These are phyloP conservation scores for Ochotona curzoniae DNA, from an alignment of 2,113 vertebrate species.

Conservation along the genomic window DNA sequence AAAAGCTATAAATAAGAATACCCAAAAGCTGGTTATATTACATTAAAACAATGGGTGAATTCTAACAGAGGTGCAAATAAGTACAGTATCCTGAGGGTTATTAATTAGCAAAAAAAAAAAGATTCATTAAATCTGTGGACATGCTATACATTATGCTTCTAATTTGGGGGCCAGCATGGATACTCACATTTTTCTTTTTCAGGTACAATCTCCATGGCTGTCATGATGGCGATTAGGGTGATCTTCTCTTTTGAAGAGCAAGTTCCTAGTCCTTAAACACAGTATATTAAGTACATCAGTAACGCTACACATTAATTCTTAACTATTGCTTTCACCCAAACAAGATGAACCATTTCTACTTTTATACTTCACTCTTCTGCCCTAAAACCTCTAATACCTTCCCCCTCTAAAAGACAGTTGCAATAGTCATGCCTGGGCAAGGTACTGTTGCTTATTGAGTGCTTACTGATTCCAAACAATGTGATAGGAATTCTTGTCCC, in stretches of 20 bases:
- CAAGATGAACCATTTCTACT: neutral
- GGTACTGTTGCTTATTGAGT: neutral
- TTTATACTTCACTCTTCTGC: neutral
- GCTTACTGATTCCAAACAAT: neutral
- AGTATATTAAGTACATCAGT: constrained; percentile 35
- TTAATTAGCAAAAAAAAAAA: neutral
- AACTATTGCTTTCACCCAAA: constrained; percentile 35
- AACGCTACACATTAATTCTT: neutral
- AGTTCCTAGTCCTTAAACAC: constrained; percentile 51
- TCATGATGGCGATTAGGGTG: neutral
- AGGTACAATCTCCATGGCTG: neutral
- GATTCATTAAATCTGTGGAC: neutral
- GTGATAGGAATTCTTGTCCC: neutral
- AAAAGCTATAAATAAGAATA: neutral
- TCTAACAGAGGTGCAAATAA: neutral
- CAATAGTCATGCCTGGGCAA: neutral
- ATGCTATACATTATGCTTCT: rapidly evolving
- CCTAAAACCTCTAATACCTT: neutral
- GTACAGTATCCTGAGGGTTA: neutral
- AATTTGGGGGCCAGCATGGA: neutral
- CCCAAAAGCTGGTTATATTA: neutral
- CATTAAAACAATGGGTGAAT: neutral
- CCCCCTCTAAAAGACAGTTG: neutral
- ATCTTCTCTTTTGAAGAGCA: neutral
- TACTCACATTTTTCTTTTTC: constrained; percentile 55